Conservation (phyloP, 1,140 invertebrate genomes). For the Anoplophora glabripennis region DNA sequence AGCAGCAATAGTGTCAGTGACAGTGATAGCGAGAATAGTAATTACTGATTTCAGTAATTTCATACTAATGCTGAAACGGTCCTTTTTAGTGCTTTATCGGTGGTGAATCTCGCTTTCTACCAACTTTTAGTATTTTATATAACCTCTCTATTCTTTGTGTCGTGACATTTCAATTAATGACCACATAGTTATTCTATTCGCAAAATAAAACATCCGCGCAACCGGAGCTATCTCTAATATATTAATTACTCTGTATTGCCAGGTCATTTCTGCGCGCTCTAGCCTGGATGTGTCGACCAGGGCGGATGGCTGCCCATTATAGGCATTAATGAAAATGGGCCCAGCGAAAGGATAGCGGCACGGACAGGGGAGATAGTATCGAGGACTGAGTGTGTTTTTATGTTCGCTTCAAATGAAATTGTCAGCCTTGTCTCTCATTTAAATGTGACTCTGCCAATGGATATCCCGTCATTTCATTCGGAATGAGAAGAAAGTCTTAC, state of each 20-base stretch:
- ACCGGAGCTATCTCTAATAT: no score
- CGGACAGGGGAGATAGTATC: conserved; percentile 25
- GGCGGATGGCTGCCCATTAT: conserved; percentile 23
- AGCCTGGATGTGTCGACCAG: background rate
- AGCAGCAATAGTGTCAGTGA: no score
- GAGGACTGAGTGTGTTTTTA: conserved; percentile 40
- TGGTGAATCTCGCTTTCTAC: no score
- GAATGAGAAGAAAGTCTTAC: conserved; percentile 9
- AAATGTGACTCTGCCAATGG: conserved; percentile 37
- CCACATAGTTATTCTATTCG: no score
- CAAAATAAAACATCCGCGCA: no score
- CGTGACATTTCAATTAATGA: no score
- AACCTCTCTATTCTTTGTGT: no score
- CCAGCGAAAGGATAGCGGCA: conserved; percentile 23
- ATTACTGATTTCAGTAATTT: no score
- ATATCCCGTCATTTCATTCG: conserved; percentile 31
- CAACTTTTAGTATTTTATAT: no score
- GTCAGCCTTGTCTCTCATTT: conserved; percentile 37
- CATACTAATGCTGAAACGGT: no score
- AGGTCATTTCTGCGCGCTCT: background rate
- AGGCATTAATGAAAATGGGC: conserved; percentile 33
- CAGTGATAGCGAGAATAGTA: no score
- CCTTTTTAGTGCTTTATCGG: no score
- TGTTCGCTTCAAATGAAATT: conserved; percentile 40
- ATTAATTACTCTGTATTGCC: conserved; percentile 9